Evolutionary conservation across 2,888 invertebrate species (phyloP), one percentile per base, ranked within the genome.

Genomic region (Drosophila formosana): DNA sequence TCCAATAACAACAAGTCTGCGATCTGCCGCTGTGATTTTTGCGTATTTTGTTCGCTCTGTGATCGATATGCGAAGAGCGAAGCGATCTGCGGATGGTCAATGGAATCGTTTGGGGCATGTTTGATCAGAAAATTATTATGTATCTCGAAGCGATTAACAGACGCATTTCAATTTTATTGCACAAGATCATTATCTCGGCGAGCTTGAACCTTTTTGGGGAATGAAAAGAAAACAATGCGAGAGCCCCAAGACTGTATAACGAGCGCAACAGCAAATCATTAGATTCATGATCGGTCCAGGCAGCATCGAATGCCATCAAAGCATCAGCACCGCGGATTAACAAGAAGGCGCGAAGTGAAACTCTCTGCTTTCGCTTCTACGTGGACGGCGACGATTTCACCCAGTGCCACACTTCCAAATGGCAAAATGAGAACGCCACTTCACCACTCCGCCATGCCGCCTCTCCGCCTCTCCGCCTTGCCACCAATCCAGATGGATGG

Each of bases 111-210:
- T 56, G 50, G 51, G 41, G 64, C 77, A 77, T 78, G 75, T 82
- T 73, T 73, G 70, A 72, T 58, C 72, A 80, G 72, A 85, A 84
- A 89, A 86, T 86, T 86, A 86, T 86, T 89, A 86, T 86, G 85
- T 86, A 86, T 86, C 89, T 87, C 66, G 72, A 73, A 85, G 74
- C 89, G 85, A 86, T 86, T 86, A 86, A 86, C 78, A 82, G 74
- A 65, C 87, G 89, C 85, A 86, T 87, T 84, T 84, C 80, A 80
- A 84, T 89, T 86, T 86, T 89, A 86, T 86, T 86, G 82, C 88
- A 68, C 83, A 68, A 80, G 83, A 83, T 83, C 80, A 88, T 85
- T 83, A 83, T 83, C 88, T 69, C 46, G 55, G 70, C 65, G 65
- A 65, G 69, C 72, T 77, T 55, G 65, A 47, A 70, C 71, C 70